These are phyloP conservation scores for Paedocypris micromegethes DNA, from an alignment of 2,797 vertebrate species.

Conservation along the genomic window DNA sequence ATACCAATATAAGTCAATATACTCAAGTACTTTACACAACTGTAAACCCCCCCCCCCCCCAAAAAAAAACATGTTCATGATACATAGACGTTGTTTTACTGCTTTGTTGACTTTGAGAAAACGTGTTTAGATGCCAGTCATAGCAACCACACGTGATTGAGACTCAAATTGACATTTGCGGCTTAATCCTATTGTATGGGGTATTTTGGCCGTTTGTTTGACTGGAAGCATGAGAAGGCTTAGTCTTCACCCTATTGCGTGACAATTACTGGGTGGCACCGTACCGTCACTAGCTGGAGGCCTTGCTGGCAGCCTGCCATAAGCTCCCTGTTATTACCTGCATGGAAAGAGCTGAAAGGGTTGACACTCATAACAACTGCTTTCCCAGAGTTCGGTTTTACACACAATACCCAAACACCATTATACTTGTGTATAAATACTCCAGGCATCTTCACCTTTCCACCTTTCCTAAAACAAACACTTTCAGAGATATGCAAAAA, in stretches of 20 bases:
- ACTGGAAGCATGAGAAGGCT: slow-evolving; percentile 10
- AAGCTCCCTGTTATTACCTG: slow-evolving; percentile 40
- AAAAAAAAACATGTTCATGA: neutral
- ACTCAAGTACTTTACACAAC: too few relatives aligned
- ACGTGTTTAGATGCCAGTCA: neutral
- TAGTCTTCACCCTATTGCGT: slow-evolving; percentile 26
- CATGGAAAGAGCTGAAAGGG: slow-evolving; percentile 28
- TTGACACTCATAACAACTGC: slow-evolving; percentile 32
- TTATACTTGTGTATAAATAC: slow-evolving; percentile 21
- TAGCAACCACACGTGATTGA: slow-evolving; percentile 7
- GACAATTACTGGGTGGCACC: slow-evolving; percentile 39
- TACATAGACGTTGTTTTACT: neutral
- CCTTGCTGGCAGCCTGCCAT: slow-evolving; percentile 29
- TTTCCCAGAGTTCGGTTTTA: slow-evolving; percentile 33
- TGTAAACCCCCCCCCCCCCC: too few relatives aligned
- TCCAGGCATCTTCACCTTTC: slow-evolving; percentile 29
- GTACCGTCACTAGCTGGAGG: slow-evolving; percentile 26
- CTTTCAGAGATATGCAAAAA: neutral
- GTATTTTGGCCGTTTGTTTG: slow-evolving; percentile 11
- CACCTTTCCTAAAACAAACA: slow-evolving; percentile 1
- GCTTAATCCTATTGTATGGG: slow-evolving; percentile 24
- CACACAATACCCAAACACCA: slow-evolving; percentile 25
- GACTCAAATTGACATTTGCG: neutral
- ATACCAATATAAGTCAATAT: too few relatives aligned
- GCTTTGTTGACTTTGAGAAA: neutral